Evolutionary conservation across 1,140 invertebrate genomes (phyloP).

Genomic region (Drosophila bifasciata): DNA sequence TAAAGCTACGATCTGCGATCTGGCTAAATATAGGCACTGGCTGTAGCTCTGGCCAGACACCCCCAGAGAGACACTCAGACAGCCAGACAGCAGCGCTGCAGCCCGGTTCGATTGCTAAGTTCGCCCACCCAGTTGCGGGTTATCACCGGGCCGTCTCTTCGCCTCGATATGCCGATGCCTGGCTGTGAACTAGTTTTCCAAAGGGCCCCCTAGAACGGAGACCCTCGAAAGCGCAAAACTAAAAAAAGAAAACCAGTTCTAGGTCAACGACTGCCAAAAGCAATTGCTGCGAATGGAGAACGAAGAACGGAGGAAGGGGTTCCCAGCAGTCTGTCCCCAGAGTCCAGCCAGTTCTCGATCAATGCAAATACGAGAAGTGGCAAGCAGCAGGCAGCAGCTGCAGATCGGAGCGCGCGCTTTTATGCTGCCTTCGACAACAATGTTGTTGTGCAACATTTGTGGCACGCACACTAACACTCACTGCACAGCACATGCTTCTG

Average conservation of each 20-base stretch:
- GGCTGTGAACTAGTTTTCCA: slow-evolving; percentile 51
- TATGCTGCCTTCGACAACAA: slow-evolving; percentile 15
- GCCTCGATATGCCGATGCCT: background rate
- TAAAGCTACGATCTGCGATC: slow-evolving; percentile 48
- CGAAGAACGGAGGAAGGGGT: no score
- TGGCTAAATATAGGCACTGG: slow-evolving; percentile 68
- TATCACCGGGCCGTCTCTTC: slow-evolving; percentile 33
- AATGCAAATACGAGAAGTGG: slow-evolving; percentile 55
- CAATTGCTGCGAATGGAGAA: slow-evolving; percentile 35
- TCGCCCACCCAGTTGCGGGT: background rate
- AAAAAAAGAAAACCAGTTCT: slow-evolving; percentile 47
- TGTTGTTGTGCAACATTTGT: slow-evolving; percentile 41
- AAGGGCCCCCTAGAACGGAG: slow-evolving; percentile 38
- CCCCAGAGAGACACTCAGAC: slow-evolving; percentile 10
- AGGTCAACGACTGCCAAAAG: slow-evolving; percentile 75
- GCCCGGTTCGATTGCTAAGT: no score
- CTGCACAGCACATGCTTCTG: background rate
- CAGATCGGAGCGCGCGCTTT: background rate
- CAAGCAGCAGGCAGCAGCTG: slow-evolving; percentile 7
- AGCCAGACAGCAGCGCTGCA: slow-evolving; percentile 16
- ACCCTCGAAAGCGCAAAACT: background rate
- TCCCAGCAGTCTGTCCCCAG: background rate
- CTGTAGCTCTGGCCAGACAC: slow-evolving; percentile 18
- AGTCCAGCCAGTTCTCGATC: slow-evolving; percentile 37
- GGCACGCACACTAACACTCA: background rate